phyloP scores from a whole-genome alignment of 1,140 invertebrate genomes.

The Bombus confusus region DNA sequence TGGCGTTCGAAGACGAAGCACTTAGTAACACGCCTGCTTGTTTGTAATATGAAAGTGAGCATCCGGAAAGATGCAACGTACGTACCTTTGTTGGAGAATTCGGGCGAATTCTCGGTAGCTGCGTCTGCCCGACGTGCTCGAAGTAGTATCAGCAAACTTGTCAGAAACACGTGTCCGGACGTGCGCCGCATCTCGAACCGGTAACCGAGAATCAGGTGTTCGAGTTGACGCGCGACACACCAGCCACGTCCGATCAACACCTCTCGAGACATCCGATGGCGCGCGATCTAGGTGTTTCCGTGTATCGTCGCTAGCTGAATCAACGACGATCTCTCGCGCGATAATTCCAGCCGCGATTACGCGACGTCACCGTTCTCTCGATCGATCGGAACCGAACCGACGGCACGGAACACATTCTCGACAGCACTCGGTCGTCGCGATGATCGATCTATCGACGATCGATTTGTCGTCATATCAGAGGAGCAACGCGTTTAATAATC shows the following conservation, averaged over 20 bases:
- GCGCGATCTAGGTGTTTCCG: background rate
- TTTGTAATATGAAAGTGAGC: background rate
- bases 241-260: constrained; percentile 29
- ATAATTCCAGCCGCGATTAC: background rate
- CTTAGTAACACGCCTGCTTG: background rate
- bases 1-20: background rate
- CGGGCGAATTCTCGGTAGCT: constrained; percentile 51
- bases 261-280: constrained; percentile 54
- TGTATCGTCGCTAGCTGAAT: background rate
- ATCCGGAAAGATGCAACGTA: background rate
- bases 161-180: constrained; percentile 66
- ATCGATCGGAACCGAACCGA: background rate
- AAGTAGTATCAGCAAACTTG: constrained; percentile 71
- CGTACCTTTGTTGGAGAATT: constrained; percentile 70
- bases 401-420: constrained; percentile 43
- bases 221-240: constrained; percentile 42
- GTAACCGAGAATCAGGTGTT: constrained; percentile 48
- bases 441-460: background rate
- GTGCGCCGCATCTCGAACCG: constrained; percentile 68
- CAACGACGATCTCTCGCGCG: constrained; percentile 7
- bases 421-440: background rate
- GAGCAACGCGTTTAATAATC: too few relatives aligned
- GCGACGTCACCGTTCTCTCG: background rate
- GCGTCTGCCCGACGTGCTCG: constrained; percentile 48
- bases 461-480: background rate